Percentiles rank a stretch among this genome's conserved stretches.
These are phyloP conservation scores for Cepaea hortensis DNA, from an alignment of 2,888 invertebrate species.

Conservation along the genomic window DNA sequence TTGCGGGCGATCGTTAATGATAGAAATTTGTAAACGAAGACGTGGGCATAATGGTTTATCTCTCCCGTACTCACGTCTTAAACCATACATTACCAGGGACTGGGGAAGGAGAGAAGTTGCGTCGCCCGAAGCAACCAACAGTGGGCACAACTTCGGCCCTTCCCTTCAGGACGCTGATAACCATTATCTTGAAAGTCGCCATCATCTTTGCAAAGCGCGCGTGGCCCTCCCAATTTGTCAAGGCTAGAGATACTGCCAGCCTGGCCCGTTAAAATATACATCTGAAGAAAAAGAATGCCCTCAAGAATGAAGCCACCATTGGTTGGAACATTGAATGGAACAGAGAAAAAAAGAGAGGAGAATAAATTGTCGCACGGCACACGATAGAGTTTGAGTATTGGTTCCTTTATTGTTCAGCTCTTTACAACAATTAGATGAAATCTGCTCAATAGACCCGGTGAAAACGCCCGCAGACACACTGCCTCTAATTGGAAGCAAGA, in stretches of 20 bases:
- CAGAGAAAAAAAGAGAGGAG: not conserved
- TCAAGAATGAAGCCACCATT: not conserved
- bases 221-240: slow-evolving; percentile 16
- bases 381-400: not conserved
- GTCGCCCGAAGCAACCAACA: slow-evolving; percentile 25
- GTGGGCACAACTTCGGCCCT: slow-evolving; percentile 17
- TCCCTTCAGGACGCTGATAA: not conserved
- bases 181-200: slow-evolving; percentile 6
- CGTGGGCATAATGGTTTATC: slow-evolving; percentile 41
- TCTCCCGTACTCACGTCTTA: slow-evolving; percentile 20
- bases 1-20: slow-evolving; percentile 41
- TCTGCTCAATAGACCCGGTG: not conserved
- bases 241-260: not conserved
- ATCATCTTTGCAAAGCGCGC: slow-evolving; percentile 5
- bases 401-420: not conserved
- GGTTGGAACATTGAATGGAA: not conserved
- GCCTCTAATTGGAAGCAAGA: not conserved
- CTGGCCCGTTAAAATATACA: too few relatives aligned
- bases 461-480: not conserved
- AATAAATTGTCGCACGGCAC: slow-evolving; percentile 7
- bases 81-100: not conserved
- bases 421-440: not conserved
- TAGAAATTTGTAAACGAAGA: slow-evolving; percentile 45
- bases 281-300: too few relatives aligned
- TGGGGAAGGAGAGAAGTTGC: slow-evolving; percentile 11